Percentiles rank a stretch among this genome's conserved stretches.
Evolutionary conservation across 2,113 vertebrate species (phyloP).

Genomic region (Hippocampus comes): DNA sequence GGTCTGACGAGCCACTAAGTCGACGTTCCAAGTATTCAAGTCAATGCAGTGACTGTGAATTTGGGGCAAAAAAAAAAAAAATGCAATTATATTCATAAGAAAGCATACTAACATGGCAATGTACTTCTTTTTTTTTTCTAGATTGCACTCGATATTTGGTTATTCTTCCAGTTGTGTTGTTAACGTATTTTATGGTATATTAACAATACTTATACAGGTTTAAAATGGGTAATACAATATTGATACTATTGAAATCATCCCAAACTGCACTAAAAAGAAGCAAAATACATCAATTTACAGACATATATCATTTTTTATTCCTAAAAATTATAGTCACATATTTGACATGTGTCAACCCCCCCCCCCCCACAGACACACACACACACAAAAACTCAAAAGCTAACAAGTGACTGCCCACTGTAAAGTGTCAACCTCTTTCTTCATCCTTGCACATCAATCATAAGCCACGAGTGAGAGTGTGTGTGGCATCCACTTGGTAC

Average conservation of each 20-base stretch:
- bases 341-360: constrained; percentile 35
- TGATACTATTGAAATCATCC: not conserved
- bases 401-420: constrained; percentile 37
- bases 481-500: constrained; percentile 15
- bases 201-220: not conserved
- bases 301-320: constrained; percentile 48
- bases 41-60: not conserved
- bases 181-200: not conserved
- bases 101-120: not conserved
- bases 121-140: not conserved
- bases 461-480: constrained; percentile 9
- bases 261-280: not conserved
- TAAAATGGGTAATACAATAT: not conserved
- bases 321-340: constrained; percentile 38
- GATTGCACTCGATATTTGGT: not conserved
- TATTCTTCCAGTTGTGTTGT: not conserved
- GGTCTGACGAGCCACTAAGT: too few relatives aligned
- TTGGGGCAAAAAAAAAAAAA: not conserved
- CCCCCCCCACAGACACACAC: constrained; percentile 16
- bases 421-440: constrained; percentile 15
- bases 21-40: not conserved
- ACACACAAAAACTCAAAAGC: constrained; percentile 28
- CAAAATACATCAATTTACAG: constrained; percentile 6
- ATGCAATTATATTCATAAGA: not conserved
- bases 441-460: constrained; percentile 7